Base-by-base conservation (phyloP, 1,140 invertebrate species). In the Drosophila nebulosa region DNA sequence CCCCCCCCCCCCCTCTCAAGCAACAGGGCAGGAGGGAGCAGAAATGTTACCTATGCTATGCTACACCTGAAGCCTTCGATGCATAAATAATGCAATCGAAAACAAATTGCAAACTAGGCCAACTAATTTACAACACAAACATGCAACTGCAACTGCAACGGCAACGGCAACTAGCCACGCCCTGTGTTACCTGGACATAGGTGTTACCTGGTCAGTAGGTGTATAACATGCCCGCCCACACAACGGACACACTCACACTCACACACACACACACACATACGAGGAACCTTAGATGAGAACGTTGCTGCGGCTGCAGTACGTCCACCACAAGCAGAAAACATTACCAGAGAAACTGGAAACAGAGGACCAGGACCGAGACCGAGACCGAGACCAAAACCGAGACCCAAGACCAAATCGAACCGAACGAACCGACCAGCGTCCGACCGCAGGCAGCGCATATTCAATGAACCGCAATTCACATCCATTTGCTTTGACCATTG, bases 101-200 rank as follows among this genome's bases (percentile, higher is more conserved):
- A 81, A 74, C 72, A 69, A 80, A 80, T 72, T 86, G 61, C 65
- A 62, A 85, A 80, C 81, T 86, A 76, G 81, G 81, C 74, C 83
- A 78, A 81, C 64, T 77, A 74, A 86, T 85, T 86, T 74, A 69
- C 78, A 85, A 78, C 74, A 66, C 81, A 86, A 86, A 85, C 74
- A 86, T 85, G 66, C 68, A 70, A 86, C 64, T 68, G 56, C 63
- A 50, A 50, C 36, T 39, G 51, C 24, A n/a, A 30, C 30, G n/a
- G 66, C 68, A 70, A 86, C 64, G 64, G 56, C 63, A 50, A 50
- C 36, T 35, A 9, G n/a, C 32, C 55, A 64, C 46, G 46, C 66
- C 39, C 61, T 10, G 9, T 46, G 16, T 46, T 46, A 16, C 39
- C n/a, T 42, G 30, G 30, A 1, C 1, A 3, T 10, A 46, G 18